Evolutionary conservation across 2,797 vertebrate species (phyloP).

Genomic region (Trichosurus vulpecula): DNA sequence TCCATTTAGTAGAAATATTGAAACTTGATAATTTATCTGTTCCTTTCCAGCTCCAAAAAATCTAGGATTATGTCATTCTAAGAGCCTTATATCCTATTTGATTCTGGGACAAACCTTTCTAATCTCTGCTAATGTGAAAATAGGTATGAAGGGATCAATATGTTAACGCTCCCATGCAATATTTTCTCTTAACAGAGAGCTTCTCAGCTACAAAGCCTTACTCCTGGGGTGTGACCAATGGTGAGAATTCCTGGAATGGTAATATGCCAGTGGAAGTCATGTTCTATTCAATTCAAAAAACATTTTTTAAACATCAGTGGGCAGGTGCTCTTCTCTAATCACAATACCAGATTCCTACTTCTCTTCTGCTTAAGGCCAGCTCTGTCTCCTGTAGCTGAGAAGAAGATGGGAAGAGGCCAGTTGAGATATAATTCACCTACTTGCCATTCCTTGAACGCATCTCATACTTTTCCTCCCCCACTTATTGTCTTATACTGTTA

Average conservation of each 20-base stretch:
- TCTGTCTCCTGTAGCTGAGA: neutral
- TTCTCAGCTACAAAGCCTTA: neutral
- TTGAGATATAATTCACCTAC: neutral
- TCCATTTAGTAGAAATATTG: neutral
- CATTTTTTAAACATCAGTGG: neutral
- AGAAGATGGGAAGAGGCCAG: neutral
- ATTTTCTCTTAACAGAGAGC: neutral
- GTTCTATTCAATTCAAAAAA: neutral
- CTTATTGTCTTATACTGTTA: neutral
- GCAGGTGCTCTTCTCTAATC: neutral
- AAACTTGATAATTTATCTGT: neutral
- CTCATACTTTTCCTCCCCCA: neutral
- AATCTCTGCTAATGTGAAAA: neutral
- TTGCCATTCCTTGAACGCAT: neutral
- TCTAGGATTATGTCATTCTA: neutral
- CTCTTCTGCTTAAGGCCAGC: neutral
- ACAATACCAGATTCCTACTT: neutral
- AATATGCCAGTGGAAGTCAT: neutral
- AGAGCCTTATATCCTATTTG: neutral
- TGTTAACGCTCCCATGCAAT: neutral
- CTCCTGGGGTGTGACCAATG: neutral
- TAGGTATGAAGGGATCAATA: neutral
- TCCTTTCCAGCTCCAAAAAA: neutral
- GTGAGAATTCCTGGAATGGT: neutral
- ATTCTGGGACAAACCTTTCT: neutral